Evolutionary conservation across 2,888 invertebrate species (phyloP), one percentile per base, ranked within the genome.

Genomic region (Mechanitis messenoides): DNA sequence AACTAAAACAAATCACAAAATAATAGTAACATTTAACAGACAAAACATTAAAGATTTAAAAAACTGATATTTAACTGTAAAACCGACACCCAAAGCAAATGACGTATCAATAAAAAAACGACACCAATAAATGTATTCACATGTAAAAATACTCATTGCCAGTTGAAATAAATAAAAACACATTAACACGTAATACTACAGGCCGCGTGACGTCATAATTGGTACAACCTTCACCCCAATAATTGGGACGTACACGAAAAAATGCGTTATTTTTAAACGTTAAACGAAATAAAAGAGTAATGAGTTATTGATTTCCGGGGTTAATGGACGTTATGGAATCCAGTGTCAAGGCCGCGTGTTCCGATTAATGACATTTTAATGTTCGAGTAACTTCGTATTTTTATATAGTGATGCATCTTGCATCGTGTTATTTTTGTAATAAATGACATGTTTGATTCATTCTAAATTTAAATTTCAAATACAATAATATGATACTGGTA

Each of bases 211-310:
- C 73, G 74, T 74, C 73, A 73, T 74, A 73, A 74, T 74, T 73
- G 68, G 68, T 71, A 69, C 74, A 78, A 77, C 79, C 79, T 79
- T 78, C 78, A 78, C 79, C 77, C 20, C 78, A 75, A 77, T 79
- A 77, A 78, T 76, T 75, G 78, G 74, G 73, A 72, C 72, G 73
- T 74, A 73, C 71, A 74, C 72, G 77, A 77, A 78, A 78, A 78
- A 78, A 76, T 75, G 74, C 75, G 77, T 77, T 78, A 78, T 78
- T 79, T 78, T 79, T 77, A 77, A 77, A 73, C 73, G 73, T 73
- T 73, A 74, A 76, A 76, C 77, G 78, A 78, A 79, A 79, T 79
- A 80, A 80, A 80, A 79, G 79, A 78, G 79, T 79, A 80, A 80
- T 80, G 79, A 79, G 79, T 78, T 80, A 80, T 80, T 77, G 79